A percentile compares a stretch with the other conserved stretches of the same genome.
phyloP scores from a whole-genome alignment of 2,888 invertebrate species.

The Rhagium mordax region DNA sequence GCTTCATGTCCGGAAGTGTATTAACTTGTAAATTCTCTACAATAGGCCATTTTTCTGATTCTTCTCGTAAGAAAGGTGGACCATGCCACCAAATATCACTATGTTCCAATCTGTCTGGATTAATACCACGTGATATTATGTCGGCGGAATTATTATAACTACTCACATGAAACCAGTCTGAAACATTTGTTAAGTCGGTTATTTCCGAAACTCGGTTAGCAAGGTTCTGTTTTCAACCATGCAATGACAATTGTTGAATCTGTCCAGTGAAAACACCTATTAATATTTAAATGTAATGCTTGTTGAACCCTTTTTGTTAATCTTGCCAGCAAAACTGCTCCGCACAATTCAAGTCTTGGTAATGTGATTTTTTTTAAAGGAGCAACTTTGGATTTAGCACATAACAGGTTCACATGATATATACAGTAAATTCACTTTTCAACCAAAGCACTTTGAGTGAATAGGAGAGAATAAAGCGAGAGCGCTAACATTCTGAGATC shows the following conservation, averaged over 20 bases:
- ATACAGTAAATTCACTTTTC: no score
- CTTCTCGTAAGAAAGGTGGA: not conserved
- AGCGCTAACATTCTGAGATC: no score
- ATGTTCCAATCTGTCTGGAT: not conserved
- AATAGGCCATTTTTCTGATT: not conserved
- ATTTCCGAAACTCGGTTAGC: not conserved
- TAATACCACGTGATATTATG: not conserved
- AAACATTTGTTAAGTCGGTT: not conserved
- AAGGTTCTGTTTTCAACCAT: not conserved
- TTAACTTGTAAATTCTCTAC: not conserved
- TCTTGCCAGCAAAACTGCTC: conserved; percentile 4
- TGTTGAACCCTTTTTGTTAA: not conserved
- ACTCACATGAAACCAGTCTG: not conserved
- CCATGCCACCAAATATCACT: not conserved
- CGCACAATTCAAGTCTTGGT: conserved; percentile 21
- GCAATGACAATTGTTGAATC: not conserved
- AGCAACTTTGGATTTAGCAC: conserved; percentile 25
- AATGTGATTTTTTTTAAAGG: conserved; percentile 14
- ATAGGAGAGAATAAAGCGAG: no score
- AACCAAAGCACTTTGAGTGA: no score
- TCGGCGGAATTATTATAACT: not conserved
- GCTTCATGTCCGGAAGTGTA: not conserved
- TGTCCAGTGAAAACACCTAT: not conserved
- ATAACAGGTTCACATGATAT: conserved; percentile 11
- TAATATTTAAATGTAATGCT: not conserved